A percentile compares a stretch with the other conserved stretches of the same genome.
These are phyloP conservation scores for Alviniconcha marisindica DNA, from an alignment of 1,140 invertebrate species.

Conservation along the genomic window DNA sequence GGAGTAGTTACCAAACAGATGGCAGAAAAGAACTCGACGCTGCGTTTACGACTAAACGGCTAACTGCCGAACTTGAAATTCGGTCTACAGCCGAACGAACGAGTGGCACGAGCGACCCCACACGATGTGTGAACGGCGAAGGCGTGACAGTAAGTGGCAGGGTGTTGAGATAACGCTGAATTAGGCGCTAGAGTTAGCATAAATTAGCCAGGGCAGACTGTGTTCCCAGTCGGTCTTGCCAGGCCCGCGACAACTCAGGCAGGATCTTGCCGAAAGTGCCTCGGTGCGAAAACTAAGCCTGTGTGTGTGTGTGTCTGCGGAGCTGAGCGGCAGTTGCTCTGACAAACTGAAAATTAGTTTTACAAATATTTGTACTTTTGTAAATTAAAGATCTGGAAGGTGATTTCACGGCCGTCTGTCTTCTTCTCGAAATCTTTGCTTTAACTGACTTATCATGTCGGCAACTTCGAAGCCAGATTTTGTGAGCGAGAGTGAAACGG, in stretches of 20 bases:
- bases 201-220: constrained; percentile 1
- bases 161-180: constrained; percentile 24
- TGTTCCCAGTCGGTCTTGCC: too few relatives aligned
- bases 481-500: neutral
- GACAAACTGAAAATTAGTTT: neutral
- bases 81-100: too few relatives aligned
- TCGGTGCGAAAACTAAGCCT: too few relatives aligned
- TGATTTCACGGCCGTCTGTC: too few relatives aligned
- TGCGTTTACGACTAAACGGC: too few relatives aligned
- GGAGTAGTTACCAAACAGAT: too few relatives aligned
- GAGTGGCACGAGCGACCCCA: constrained; percentile 15
- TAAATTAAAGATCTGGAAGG: neutral
- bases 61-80: too few relatives aligned
- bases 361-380: constrained; percentile 3
- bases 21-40: too few relatives aligned
- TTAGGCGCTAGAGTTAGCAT: constrained; percentile 21
- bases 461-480: neutral
- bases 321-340: neutral
- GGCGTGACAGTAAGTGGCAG: constrained; percentile 26
- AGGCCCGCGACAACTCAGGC: too few relatives aligned
- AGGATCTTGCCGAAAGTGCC: too few relatives aligned
- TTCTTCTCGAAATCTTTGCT: too few relatives aligned
- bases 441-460: too few relatives aligned
- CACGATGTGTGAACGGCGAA: neutral
- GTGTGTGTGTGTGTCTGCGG: constrained; percentile 1